phyloP scores from a whole-genome alignment of 2,888 invertebrate species.

The Drosophila merina region DNA sequence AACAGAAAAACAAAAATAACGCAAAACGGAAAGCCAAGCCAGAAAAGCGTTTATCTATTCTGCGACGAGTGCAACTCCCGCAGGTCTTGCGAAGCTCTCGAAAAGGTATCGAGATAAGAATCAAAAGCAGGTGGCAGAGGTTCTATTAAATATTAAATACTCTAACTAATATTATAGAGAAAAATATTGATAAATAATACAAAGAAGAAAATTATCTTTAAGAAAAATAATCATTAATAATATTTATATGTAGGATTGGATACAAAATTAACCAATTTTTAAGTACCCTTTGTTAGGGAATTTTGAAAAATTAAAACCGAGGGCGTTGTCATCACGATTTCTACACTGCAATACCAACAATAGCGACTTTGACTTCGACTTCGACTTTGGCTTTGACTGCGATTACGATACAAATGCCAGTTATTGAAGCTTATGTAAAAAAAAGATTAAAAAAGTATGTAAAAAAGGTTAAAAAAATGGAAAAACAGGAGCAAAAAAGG shows the following conservation, averaged over 20 bases:
- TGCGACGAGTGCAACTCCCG: constrained; percentile 25
- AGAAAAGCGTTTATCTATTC: constrained; percentile 48
- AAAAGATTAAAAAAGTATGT: too few relatives aligned
- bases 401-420: constrained; percentile 38
- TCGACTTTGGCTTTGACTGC: too few relatives aligned
- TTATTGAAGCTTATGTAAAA: constrained; percentile 40
- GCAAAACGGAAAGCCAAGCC: constrained; percentile 22
- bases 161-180: background rate
- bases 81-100: constrained; percentile 14
- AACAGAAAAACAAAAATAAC: constrained; percentile 1
- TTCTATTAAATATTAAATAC: background rate
- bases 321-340: constrained; percentile 45
- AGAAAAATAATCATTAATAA: background rate
- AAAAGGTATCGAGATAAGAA: constrained; percentile 19
- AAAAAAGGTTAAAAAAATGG: too few relatives aligned
- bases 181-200: background rate
- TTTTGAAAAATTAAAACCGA: constrained; percentile 9
- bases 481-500: too few relatives aligned
- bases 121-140: constrained; percentile 22
- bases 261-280: too few relatives aligned
- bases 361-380: constrained; percentile 20
- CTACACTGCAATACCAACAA: constrained; percentile 8
- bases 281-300: constrained; percentile 5
- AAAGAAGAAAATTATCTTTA: background rate
- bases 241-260: too few relatives aligned